phyloP scores from a whole-genome alignment of 2,797 vertebrate genomes.

The Rhynchonycteris naso region DNA sequence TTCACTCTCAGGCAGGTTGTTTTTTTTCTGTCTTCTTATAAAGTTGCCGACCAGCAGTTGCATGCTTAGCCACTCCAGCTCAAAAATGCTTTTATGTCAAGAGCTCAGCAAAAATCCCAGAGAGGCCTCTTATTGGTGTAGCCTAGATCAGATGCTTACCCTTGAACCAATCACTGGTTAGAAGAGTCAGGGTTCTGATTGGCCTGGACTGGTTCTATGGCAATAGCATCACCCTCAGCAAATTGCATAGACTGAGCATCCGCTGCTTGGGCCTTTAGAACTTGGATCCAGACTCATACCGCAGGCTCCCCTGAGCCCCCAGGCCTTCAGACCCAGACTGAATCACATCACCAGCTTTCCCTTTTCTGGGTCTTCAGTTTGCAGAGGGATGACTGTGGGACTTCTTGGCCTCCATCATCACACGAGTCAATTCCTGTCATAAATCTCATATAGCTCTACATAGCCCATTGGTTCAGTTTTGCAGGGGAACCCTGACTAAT shows the following conservation, averaged over 20 bases:
- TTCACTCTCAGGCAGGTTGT: not conserved
- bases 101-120: conserved; percentile 1
- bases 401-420: not conserved
- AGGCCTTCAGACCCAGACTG: not conserved
- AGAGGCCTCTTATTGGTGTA: not conserved
- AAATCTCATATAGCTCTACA: not conserved
- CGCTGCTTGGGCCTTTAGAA: not conserved
- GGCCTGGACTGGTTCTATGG: not conserved
- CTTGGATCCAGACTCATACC: not conserved
- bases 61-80: not conserved
- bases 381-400: not conserved
- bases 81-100: not conserved
- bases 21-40: not conserved
- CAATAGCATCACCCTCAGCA: not conserved
- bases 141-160: not conserved
- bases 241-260: not conserved
- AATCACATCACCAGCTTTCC: not conserved
- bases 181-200: not conserved
- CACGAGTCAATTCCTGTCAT: not conserved
- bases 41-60: not conserved
- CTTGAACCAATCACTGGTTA: not conserved
- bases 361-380: not conserved
- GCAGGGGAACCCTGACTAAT: not conserved
- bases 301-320: too few species aligned
- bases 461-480: not conserved